Evolutionary conservation across 2,888 invertebrate species (phyloP), one percentile per base, ranked within the genome.

Genomic region (Thereva nobilitata): DNA sequence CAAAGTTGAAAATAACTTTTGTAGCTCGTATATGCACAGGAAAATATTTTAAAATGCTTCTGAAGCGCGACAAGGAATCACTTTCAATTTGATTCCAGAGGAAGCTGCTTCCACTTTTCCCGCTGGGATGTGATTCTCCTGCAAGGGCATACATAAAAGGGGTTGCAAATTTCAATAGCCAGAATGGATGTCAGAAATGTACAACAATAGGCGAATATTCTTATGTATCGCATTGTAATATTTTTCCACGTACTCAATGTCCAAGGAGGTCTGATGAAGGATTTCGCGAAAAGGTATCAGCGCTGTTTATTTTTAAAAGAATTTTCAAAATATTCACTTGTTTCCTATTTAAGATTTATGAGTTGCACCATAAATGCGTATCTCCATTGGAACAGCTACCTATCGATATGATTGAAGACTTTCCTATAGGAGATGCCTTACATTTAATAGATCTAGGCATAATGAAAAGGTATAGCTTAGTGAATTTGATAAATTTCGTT

Each of bases 131-230:
- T n/a, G n/a, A 50, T 12, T 50, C 52, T 52, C 52, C 52, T 23
- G 52, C 52, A 52, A 52, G 52, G 34, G 52, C 52, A 52, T 52
- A 23, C 34, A 52, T 52, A 52, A 52, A 52, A 52, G 52, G 52
- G 5, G 52, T 52, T 12, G 52, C 52, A 52, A 52, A 52, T 52
- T 52, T 52, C 34, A 52, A 72, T 61, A 53, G 70, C 34, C 49
- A 71, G 65, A 67, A 72, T 41, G 70, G 70, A 55, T 72, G 72
- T 54, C 59, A 65, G 8, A 72, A 70, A 64, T 72, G 72, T 56
- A 71, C 71, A 9, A 70, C 66, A 23, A 54, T 68, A 42, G 71
- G 70, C 23, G 70, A 71, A 70, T 70, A 72, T 67, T 71, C 68
- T 9, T 59, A 72, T 56, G 44, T 71, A 8, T 61, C 71, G n/a